Evolutionary conservation across 2,888 invertebrate species (phyloP), one percentile per base, ranked within the genome.

Genomic region (Hirtodrosophila cameraria): DNA sequence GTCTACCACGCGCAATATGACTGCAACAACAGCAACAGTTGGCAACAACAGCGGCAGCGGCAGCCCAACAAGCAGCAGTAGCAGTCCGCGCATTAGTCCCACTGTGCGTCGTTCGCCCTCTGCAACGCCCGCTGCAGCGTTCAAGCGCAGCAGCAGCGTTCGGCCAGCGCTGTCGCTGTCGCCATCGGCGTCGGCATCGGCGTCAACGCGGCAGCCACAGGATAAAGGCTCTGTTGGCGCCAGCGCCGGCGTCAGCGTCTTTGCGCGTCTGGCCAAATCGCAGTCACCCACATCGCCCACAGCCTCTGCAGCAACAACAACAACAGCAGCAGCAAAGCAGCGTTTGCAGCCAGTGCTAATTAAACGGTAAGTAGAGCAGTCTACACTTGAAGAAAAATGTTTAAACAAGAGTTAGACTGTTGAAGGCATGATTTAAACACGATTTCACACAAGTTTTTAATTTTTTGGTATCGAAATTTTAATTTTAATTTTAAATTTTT

Each of bases 1-100:
- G 62, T 93, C 93, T 70, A 93, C 93, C 15, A 87, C 66, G 30
- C 77, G 81, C 31, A 46, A 43, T 23, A 78, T 71, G 75, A 42
- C 58, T 25, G 48, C 25, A 36, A 18, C 38, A 4, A 36, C 36
- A 6, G 35, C 13, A 5, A 7, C 20, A 18, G 12, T 13, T 27
- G 12, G 16, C 35, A 31, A 12, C 28, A 31, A 13, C 31, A 31
- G 15, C 28, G 33, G 16, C 31, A 33, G 27, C 9, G 30, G 54
- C 12, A 57, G 45, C 4, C 31, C 49, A 2, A 23, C 69, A 5
- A 57, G 61, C 49, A 35, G 49, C 12, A 16, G 39, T 38, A 35
- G 45, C 5, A 86, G 79, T 59, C 63, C 85, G 20, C 81, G 82
- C 35, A 57, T 53, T n/a, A 77, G 74, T 35, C 78, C 83, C 16